A percentile compares a stretch with the other conserved stretches of the same genome.
Conservation (phyloP, 2,888 invertebrate species). For the Thumatha senex region DNA sequence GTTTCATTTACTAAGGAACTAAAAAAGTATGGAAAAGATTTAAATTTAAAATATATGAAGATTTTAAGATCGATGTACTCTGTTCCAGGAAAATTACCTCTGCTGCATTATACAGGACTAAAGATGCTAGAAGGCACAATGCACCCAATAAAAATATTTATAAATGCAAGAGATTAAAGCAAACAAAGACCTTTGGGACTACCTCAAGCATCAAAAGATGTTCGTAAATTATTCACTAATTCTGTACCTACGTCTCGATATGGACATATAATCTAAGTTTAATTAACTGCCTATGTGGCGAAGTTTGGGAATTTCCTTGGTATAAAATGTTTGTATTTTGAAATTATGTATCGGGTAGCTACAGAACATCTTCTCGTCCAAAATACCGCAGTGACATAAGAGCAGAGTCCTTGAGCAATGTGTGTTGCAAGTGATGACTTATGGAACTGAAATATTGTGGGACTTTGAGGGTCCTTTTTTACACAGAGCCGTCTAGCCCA, state of each 20-base stretch:
- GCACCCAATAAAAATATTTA: conserved; percentile 13
- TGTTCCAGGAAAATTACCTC: conserved; percentile 22
- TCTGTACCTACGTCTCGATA: neutral
- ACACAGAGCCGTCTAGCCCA: too few species aligned
- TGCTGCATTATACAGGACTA: conserved; percentile 22
- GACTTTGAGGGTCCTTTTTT: too few species aligned
- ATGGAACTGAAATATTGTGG: too few species aligned
- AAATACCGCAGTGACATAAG: too few species aligned
- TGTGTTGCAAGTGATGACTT: too few species aligned
- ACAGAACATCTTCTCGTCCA: too few species aligned
- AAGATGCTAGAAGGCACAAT: conserved; percentile 23
- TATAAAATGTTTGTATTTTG: too few species aligned
- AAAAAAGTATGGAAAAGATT: conserved; percentile 50
- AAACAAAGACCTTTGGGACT: conserved; percentile 14
- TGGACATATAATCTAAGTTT: neutral
- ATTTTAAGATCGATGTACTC: conserved; percentile 36
- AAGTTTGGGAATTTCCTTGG: too few species aligned
- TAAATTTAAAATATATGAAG: conserved; percentile 41
- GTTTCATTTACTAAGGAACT: conserved; percentile 7
- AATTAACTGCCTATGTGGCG: too few species aligned
- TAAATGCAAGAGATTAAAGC: conserved; percentile 9
- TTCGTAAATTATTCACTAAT: neutral
- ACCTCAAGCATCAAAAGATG: conserved; percentile 8
- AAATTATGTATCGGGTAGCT: too few species aligned
- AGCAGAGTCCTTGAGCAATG: too few species aligned